Base-by-base conservation (phyloP, 1,140 invertebrate genomes). In the Forficula auricularia region DNA sequence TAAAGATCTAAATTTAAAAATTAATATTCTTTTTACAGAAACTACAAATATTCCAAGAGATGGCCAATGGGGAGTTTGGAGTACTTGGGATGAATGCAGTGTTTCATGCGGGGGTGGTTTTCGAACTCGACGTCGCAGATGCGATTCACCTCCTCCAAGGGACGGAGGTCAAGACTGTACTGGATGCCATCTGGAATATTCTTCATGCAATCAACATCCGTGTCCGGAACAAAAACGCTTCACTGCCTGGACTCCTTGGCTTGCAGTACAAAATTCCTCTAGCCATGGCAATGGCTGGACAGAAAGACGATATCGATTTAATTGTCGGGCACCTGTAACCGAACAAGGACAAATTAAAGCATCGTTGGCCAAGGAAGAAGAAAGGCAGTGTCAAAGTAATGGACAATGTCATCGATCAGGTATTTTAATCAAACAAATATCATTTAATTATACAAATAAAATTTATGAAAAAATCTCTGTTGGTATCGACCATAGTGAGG, bases 161-260 rank as follows among this genome's bases (percentile, higher is more conserved):
- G 42, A 54, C 39, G 72, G 76, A 7, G 75, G 77, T 0, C 52
- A 64, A 3, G 69, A 76, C 9, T 86, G 82, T 52, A 51, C 57
- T 0, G 87, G 87, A 0, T 75, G 74, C 45, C 60, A 68, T 15
- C 44, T 60, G 6, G 61, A 68, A 22, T 67, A 73, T 31, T 70
- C 76, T 45, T 60, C 67, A 1, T 90, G 86, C 56, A 81, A 84
- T 35, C 63, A 67, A 37, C 62, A 75, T 12, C 54, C 68, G 1
- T 89, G 85, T 48, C 60, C 69, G 0, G 75, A 80, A 49, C 65
- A 71, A 9, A 70, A 70, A 39, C 73, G 73, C 48, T 64, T 73
- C 0, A 75, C 75, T 0, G 56, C 68, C 1, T 87, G 82, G 82
- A 83, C 82, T 0, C 75, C 75, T 0, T 89, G 84, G 82, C 56